Conservation (phyloP, 2,113 vertebrate species). For the Lepisosteus osseus region DNA sequence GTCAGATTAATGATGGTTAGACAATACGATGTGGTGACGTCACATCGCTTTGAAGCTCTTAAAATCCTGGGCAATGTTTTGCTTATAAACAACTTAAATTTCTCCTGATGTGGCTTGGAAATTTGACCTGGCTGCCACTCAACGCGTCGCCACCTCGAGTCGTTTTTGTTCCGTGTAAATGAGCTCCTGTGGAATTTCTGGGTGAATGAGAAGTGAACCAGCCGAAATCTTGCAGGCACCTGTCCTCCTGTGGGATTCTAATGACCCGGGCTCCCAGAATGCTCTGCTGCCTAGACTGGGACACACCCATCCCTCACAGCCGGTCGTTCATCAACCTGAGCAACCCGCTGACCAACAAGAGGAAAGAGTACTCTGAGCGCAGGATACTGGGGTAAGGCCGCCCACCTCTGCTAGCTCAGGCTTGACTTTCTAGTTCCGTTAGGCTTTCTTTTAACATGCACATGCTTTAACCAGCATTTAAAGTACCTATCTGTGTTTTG, state of each 20-base stretch:
- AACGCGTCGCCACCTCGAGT: neutral
- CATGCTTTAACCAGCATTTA: too few species aligned
- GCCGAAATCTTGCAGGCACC: constrained; percentile 48
- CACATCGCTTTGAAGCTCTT: constrained; percentile 12
- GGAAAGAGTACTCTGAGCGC: constrained; percentile 90
- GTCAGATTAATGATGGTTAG: too few species aligned
- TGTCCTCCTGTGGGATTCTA: constrained; percentile 70
- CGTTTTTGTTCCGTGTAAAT: constrained; percentile 23
- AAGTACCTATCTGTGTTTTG: too few species aligned
- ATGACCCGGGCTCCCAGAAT: constrained; percentile 60
- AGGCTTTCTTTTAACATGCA: too few species aligned
- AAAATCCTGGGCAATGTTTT: constrained; percentile 5
- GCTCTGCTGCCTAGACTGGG: constrained; percentile 40
- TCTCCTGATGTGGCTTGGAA: constrained; percentile 13
- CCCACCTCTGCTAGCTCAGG: too few species aligned
- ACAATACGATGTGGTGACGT: too few species aligned
- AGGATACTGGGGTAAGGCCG: constrained; percentile 82
- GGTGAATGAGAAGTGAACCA: too few species aligned
- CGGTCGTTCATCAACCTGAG: constrained; percentile 83
- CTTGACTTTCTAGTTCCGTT: too few species aligned
- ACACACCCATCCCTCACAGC: constrained; percentile 45
- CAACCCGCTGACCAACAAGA: constrained; percentile 70
- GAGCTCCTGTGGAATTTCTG: neutral
- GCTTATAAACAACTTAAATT: constrained; percentile 10
- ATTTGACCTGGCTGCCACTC: constrained; percentile 13